Evolutionary conservation across 2,113 vertebrate species (phyloP).

Genomic region (Henicopernis longicauda): DNA sequence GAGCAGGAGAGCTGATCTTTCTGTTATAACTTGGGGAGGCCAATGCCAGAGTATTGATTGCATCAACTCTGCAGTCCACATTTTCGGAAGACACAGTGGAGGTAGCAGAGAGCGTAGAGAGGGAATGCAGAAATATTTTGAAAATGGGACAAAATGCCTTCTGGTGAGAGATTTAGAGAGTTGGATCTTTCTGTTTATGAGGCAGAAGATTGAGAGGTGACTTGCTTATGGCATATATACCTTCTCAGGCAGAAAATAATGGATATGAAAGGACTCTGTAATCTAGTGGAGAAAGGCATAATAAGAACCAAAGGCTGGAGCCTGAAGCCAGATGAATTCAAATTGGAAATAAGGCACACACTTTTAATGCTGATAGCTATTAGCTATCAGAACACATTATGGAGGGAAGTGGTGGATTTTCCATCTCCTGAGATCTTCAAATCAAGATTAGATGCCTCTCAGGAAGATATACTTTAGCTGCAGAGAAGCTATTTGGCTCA

Average conservation of each 20-base stretch:
- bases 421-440: constrained; percentile 57
- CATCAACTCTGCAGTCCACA: background rate
- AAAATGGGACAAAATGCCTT: background rate
- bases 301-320: constrained; percentile 48
- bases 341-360: constrained; percentile 55
- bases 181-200: constrained; percentile 44
- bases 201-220: constrained; percentile 45
- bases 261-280: constrained; percentile 47
- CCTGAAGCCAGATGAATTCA: constrained; percentile 62
- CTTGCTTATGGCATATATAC: constrained; percentile 43
- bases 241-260: constrained; percentile 55
- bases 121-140: background rate
- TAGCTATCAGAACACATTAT: constrained; percentile 56
- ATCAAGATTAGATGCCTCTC: constrained; percentile 52
- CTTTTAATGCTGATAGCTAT: constrained; percentile 59
- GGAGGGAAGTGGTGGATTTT: constrained; percentile 49
- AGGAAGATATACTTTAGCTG: constrained; percentile 41
- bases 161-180: constrained; percentile 21
- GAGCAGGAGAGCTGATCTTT: background rate
- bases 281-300: constrained; percentile 57
- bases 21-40: background rate
- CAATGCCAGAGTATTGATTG: background rate
- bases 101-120: background rate
- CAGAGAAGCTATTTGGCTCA: constrained; percentile 41
- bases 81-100: background rate